Percentiles rank a stretch among this genome's conserved stretches.
phyloP scores from a whole-genome alignment of 2,113 vertebrate species.

The Anolis carolinensis region DNA sequence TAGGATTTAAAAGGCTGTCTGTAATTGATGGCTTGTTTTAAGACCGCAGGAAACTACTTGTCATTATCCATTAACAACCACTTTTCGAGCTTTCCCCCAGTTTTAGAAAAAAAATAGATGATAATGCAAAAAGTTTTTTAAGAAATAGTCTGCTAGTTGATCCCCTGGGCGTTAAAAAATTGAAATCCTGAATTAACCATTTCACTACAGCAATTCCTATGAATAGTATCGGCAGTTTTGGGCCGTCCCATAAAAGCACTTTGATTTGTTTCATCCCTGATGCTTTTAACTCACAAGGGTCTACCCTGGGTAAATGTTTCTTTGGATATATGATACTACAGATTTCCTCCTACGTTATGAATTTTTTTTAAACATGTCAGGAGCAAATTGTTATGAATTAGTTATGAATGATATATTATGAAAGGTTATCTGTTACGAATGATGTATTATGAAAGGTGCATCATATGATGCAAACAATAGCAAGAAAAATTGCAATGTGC shows the following conservation, averaged over 20 bases:
- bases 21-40: constrained; percentile 67
- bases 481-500: no score
- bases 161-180: background rate
- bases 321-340: no score
- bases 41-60: constrained; percentile 67
- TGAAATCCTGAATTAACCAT: constrained; percentile 5
- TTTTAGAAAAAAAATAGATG: constrained; percentile 59
- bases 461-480: no score
- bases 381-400: no score
- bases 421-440: no score
- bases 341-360: no score
- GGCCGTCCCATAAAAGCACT: background rate
- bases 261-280: background rate
- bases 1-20: constrained; percentile 59
- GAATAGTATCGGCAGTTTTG: constrained; percentile 27
- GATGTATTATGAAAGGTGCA: no score
- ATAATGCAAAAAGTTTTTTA: constrained; percentile 59
- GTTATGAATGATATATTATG: no score
- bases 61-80: constrained; percentile 63
- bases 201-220: background rate
- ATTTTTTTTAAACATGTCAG: no score
- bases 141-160: constrained; percentile 33
- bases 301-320: no score
- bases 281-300: no score
- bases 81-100: constrained; percentile 61